These are phyloP conservation scores for Stigmatopora argus DNA, from an alignment of 2,113 vertebrate species.

Conservation along the genomic window DNA sequence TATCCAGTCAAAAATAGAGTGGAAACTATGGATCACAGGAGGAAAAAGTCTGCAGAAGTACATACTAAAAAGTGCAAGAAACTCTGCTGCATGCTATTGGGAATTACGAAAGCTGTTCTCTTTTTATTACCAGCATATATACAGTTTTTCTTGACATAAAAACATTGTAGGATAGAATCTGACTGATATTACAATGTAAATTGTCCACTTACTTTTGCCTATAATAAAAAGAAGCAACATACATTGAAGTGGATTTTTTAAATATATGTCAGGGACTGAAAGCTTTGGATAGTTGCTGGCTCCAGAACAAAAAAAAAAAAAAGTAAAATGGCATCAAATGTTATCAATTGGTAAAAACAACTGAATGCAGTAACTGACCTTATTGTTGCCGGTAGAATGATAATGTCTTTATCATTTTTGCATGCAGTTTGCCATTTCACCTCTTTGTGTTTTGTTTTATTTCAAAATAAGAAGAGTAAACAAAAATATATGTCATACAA, in stretches of 20 bases:
- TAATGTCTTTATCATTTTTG: background rate
- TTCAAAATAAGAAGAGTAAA: background rate
- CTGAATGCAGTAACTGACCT: background rate
- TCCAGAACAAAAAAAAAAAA: background rate
- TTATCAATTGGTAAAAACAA: background rate
- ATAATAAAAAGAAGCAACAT: background rate
- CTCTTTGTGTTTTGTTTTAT: too few species aligned
- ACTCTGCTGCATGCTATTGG: background rate
- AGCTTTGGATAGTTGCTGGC: constrained; percentile 1
- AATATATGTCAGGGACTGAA: constrained; percentile 16
- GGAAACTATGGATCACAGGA: background rate
- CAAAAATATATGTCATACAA: background rate
- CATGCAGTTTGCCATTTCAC: background rate
- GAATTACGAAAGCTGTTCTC: background rate
- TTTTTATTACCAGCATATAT: background rate
- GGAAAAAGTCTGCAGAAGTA: background rate
- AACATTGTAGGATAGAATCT: background rate
- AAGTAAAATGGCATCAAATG: background rate
- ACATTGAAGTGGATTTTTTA: constrained; percentile 23
- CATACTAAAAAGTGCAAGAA: background rate
- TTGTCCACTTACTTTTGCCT: background rate
- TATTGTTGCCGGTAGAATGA: too few species aligned
- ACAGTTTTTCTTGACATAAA: background rate
- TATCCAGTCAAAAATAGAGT: background rate
- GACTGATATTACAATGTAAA: background rate